A percentile compares a stretch with the other conserved stretches of the same genome.
Evolutionary conservation across 2,113 vertebrate genomes (phyloP).

Genomic region (Myrmecobius fasciatus): DNA sequence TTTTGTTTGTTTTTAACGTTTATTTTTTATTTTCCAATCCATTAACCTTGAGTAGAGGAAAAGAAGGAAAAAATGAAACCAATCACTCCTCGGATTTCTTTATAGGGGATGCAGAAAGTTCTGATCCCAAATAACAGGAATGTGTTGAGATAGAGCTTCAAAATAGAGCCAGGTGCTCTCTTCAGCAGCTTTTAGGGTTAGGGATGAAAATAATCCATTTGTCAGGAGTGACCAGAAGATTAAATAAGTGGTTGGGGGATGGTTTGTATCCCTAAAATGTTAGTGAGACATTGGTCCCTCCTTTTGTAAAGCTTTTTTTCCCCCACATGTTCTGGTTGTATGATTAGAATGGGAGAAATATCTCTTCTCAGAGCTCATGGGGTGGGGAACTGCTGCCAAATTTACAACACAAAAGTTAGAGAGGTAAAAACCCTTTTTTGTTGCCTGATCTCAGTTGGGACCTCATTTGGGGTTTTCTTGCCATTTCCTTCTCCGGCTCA

Average conservation of each 20-base stretch:
- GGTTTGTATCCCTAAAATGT: neutral
- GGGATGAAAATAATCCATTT: neutral
- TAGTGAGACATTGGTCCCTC: neutral
- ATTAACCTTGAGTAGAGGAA: neutral
- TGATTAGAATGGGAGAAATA: neutral
- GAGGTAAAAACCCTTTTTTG: neutral
- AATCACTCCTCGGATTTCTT: neutral
- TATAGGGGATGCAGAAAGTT: neutral
- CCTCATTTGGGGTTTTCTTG: neutral
- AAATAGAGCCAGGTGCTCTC: neutral
- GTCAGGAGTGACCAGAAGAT: neutral
- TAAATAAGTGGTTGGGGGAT: neutral
- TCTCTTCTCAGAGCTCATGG: neutral
- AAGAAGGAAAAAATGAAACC: neutral
- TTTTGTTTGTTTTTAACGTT: neutral
- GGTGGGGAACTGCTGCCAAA: neutral
- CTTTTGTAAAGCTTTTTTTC: neutral
- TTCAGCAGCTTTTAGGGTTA: constrained; percentile 18
- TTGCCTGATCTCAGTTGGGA: neutral
- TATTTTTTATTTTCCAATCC: constrained; percentile 8
- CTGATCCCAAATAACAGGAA: neutral
- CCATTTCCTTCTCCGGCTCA: neutral
- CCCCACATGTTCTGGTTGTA: no score
- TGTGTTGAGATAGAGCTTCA: constrained; percentile 1
- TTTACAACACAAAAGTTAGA: neutral